Base-by-base conservation (phyloP, 2,888 invertebrate genomes). In the Torymus texanus region DNA sequence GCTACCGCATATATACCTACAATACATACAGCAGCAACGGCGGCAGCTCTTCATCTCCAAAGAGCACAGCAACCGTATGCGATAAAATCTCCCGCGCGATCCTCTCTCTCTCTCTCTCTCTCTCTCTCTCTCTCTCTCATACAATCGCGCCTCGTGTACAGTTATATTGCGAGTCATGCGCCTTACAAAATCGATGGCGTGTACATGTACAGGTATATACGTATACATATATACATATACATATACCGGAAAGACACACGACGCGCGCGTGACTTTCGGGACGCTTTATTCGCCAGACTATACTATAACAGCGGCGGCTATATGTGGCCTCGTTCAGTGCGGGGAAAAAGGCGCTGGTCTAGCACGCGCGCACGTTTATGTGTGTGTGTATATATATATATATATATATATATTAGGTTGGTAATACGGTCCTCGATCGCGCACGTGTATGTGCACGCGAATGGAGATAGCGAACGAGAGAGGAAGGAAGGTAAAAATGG, bases 191-290 rank as follows among this genome's bases (percentile, higher is more conserved):
- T 41, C 41, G 41, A 41, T 41, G 41, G 1, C 41, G 29, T 29
- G 29, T 29, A 29, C 5, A 21, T 21, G 21, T 21, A 21, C 21
- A 21, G 21, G 21, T 21, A 21, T 21, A 5, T 29, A 29, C 4
- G 8, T 8, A 8, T 41, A 16, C 5, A 12, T 2, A 63, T 8
- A 16, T 41, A 13, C 14, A 41, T 13, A 10, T 12, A n/a, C 13
- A 14, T 18, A 24, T 10, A 61, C 71, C 71, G 71, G 71, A 72
- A 72, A 72, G 61, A 62, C 24, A 41, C 29, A 61, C 62, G 66
- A 51, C 24, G 50, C 16, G 71, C 62, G 75, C 75, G 67, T 67
- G 75, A 75, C 67, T 75, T 67, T 75, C 18, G 51, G 59, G 18
- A 53, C 21, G 41, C 51, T 50, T 55, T 67, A 62, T 41, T n/a